A percentile compares a stretch with the other conserved stretches of the same genome.
Conservation (phyloP, 2,888 invertebrate species). For the Choristoneura rosaceana region DNA sequence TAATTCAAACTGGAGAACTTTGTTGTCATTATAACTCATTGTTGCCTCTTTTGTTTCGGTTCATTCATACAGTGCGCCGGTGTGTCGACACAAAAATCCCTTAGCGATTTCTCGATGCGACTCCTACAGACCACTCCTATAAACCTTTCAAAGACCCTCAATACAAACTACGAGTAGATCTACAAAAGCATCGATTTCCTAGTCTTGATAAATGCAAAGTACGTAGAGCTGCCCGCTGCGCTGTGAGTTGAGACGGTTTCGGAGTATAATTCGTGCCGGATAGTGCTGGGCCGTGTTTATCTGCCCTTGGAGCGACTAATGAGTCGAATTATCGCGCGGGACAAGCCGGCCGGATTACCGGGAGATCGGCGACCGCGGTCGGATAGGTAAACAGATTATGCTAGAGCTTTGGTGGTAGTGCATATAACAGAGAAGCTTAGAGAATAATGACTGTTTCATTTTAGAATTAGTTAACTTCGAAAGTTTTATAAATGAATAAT, state of each 20-base stretch:
- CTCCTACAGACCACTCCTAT: background rate
- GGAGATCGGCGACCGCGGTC: background rate
- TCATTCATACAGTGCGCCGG: too few species aligned
- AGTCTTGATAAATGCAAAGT: background rate
- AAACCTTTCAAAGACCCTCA: background rate
- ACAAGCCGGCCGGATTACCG: conserved; percentile 15
- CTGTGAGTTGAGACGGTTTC: background rate
- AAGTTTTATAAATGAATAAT: too few species aligned
- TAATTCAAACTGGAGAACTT: too few species aligned
- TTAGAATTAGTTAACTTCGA: background rate
- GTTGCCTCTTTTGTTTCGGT: too few species aligned
- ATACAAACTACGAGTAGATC: too few species aligned
- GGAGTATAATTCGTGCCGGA: background rate
- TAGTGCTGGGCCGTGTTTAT: conserved; percentile 9
- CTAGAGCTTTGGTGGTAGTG: background rate
- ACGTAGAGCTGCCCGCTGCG: background rate
- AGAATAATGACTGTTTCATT: background rate
- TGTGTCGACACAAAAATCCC: too few species aligned
- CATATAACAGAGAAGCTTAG: background rate
- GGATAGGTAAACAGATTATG: conserved; percentile 22
- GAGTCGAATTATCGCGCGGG: conserved; percentile 18
- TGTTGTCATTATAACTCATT: too few species aligned
- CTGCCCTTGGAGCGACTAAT: conserved; percentile 16
- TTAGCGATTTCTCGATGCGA: background rate
- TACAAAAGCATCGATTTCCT: background rate